Base-by-base conservation (phyloP, 1,140 invertebrate genomes). In the Drosophila pseudoobscura region DNA sequence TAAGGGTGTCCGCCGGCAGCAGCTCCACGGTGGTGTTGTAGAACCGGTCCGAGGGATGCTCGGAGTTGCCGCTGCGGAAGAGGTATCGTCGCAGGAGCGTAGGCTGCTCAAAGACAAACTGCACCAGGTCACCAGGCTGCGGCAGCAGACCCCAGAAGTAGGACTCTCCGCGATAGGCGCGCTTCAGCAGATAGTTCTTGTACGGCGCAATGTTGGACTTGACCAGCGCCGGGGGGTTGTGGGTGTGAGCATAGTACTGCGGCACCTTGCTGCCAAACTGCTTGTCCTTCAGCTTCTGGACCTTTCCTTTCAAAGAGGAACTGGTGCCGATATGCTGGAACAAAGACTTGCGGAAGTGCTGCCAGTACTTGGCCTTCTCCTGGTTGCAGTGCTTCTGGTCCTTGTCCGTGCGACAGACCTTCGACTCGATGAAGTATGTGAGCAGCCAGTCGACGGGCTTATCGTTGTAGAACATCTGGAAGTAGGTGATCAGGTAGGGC, bases 401-500 rank as follows among this genome's bases (percentile, higher is more conserved):
- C 91, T 96, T 96, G 76, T 97, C 96, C 54, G 96, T 95, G 72
- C 95, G 95, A 91, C 98, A 99, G 20, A 97, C 95, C 93, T 97
- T 97, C 0, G 98, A 97, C 65, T 96, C 95, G 31, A 99, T 94
- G 55, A 98, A 95, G 92, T 98, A 95, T 75, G 98, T 97, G 6
- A 99, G 92, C 1, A 99, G 92, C 98, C 98, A 99, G 91, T 99
- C 98, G 0, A 99, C 97, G 0, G 98, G 98, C 92, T 99, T 98
- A 88, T 99, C 97, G 88, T 96, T 97, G 92, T 98, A 96, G 22
- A 91, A 91, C 90, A 93, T 97, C 78, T 99, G 94, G 85, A 99
- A 97, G 92, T 99, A 99, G 84, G 97, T 96, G 13, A 98, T 95
- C 26, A 99, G 92, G 92, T 95, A 96, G 6, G 97, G 96, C 20